phyloP scores from a whole-genome alignment of 2,888 invertebrate species.

The Marronus borbonicus region DNA sequence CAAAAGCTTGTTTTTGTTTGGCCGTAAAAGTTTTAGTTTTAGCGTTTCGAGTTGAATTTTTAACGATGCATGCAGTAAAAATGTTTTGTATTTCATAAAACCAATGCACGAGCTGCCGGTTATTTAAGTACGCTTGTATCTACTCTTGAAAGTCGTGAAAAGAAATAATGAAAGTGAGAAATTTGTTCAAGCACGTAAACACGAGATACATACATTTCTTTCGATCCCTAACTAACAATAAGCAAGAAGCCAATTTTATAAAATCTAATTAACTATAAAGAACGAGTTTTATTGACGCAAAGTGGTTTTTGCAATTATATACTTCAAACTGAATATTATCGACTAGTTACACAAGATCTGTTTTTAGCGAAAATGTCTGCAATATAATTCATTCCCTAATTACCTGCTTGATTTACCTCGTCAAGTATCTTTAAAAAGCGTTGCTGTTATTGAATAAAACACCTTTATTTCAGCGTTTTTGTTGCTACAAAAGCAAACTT shows the following conservation, averaged over 20 bases:
- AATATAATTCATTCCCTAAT: too few relatives aligned
- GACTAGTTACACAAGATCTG: too few relatives aligned
- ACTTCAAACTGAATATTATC: too few relatives aligned
- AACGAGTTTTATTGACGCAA: too few relatives aligned
- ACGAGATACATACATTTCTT: neutral
- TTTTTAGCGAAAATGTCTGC: too few relatives aligned
- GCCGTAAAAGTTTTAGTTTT: slow-evolving; percentile 9
- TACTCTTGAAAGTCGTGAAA: neutral
- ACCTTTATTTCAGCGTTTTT: neutral
- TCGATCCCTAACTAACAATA: neutral
- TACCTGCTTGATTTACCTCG: too few relatives aligned
- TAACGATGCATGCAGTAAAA: neutral
- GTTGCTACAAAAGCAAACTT: neutral
- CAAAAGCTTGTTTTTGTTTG: slow-evolving; percentile 8
- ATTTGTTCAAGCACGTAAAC: neutral
- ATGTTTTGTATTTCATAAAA: neutral
- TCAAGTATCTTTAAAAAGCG: too few relatives aligned
- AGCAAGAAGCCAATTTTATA: neutral
- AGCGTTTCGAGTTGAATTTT: neutral
- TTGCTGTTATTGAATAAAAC: too few relatives aligned
- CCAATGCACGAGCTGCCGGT: neutral
- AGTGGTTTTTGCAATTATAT: too few relatives aligned
- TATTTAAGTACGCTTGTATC: neutral
- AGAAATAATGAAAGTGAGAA: slow-evolving; percentile 1
- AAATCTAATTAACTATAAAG: too few relatives aligned